Evolutionary conservation across 2,797 vertebrate species (phyloP).

Genomic region (Lagodon rhomboides): DNA sequence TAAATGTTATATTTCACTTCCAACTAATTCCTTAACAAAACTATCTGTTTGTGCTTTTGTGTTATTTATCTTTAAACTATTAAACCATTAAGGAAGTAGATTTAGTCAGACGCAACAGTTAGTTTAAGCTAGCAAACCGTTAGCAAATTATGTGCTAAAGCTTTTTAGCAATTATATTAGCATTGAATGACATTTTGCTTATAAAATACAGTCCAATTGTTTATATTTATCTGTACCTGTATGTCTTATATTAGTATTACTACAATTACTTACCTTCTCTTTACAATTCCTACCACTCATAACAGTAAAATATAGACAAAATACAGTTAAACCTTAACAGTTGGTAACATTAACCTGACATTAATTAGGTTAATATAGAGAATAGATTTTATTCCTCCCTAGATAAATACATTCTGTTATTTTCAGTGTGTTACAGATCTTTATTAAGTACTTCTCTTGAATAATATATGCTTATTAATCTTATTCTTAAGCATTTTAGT

Average conservation of each 20-base stretch:
- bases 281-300: not conserved
- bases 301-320: not conserved
- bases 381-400: not conserved
- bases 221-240: not conserved
- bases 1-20: conserved; percentile 37
- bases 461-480: not conserved
- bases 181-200: not conserved
- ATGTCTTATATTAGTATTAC: not conserved
- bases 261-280: not conserved
- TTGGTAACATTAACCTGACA: not conserved
- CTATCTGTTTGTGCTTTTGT: not conserved
- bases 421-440: not conserved
- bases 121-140: conserved; percentile 4
- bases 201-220: not conserved
- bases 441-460: not conserved
- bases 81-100: conserved; percentile 58
- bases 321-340: not conserved
- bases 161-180: not conserved
- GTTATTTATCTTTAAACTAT: not conserved
- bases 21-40: not conserved
- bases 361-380: not conserved
- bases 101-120: not conserved
- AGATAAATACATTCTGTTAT: not conserved
- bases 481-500: not conserved
- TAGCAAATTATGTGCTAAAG: not conserved